Conservation (phyloP, 2,888 invertebrate species). For the Andrena hattorfiana region DNA sequence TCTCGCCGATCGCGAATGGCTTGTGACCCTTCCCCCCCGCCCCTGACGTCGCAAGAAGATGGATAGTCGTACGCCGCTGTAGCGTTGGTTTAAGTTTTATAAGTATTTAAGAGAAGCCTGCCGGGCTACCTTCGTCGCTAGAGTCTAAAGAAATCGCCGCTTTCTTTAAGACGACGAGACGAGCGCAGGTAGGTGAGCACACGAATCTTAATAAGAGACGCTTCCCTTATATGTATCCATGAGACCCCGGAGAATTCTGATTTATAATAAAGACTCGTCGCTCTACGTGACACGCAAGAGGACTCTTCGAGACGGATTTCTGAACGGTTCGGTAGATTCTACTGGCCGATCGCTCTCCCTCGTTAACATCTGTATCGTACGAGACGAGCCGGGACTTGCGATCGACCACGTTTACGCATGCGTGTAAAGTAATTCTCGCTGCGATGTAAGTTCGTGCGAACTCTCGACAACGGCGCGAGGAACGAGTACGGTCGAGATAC, state of each 20-base stretch:
- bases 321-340: neutral
- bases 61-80: conserved; percentile 6
- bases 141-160: conserved; percentile 29
- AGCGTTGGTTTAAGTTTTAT: conserved; percentile 24
- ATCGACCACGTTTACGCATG: conserved; percentile 36
- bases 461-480: conserved; percentile 16
- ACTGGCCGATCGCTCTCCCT: conserved; percentile 14
- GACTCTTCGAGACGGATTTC: conserved; percentile 10
- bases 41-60: conserved; percentile 35
- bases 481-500: conserved; percentile 43
- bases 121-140: neutral
- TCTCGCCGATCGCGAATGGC: conserved; percentile 23
- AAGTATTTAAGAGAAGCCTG: conserved; percentile 21
- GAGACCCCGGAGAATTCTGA: neutral
- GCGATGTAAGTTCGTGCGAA: conserved; percentile 22
- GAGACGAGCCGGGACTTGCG: conserved; percentile 11
- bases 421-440: conserved; percentile 41
- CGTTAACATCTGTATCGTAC: conserved; percentile 29
- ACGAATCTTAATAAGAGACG: conserved; percentile 44
- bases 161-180: conserved; percentile 46
- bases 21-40: conserved; percentile 25
- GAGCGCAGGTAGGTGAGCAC: conserved; percentile 67
- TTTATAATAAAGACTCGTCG: neutral
- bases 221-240: conserved; percentile 21
- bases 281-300: conserved; percentile 3